phyloP scores from a whole-genome alignment of 1,140 invertebrate species.

The Sitophilus oryzae region DNA sequence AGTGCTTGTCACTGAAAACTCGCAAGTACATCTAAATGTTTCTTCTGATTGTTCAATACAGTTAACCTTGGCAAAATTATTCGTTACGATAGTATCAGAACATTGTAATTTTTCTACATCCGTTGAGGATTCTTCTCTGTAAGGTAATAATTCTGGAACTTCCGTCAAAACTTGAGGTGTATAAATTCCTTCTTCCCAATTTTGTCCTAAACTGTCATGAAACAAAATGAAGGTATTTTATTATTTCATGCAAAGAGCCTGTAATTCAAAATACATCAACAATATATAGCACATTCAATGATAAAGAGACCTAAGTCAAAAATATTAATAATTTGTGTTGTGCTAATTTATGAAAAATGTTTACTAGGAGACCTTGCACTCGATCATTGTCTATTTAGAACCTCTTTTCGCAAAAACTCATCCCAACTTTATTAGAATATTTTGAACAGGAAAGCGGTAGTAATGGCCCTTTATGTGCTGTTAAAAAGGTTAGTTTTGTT shows the following conservation, averaged over 20 bases:
- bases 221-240: not conserved
- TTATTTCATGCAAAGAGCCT: not conserved
- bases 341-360: no score
- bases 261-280: conserved; percentile 5
- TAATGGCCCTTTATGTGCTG: no score
- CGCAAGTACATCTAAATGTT: conserved; percentile 21
- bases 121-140: conserved; percentile 9
- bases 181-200: conserved; percentile 39
- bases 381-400: no score
- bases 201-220: conserved; percentile 37
- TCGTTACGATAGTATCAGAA: conserved; percentile 9
- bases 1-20: conserved; percentile 7
- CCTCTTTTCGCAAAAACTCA: no score
- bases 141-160: conserved; percentile 33
- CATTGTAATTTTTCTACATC: conserved; percentile 16
- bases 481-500: no score
- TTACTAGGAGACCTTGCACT: no score
- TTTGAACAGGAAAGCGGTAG: no score
- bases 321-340: no score
- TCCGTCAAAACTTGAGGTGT: conserved; percentile 30
- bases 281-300: no score
- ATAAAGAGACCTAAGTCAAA: no score
- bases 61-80: conserved; percentile 13
- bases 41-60: conserved; percentile 6
- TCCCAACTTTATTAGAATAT: no score